Conservation (phyloP, 2,797 vertebrate genomes). For the Pygocentrus nattereri region DNA sequence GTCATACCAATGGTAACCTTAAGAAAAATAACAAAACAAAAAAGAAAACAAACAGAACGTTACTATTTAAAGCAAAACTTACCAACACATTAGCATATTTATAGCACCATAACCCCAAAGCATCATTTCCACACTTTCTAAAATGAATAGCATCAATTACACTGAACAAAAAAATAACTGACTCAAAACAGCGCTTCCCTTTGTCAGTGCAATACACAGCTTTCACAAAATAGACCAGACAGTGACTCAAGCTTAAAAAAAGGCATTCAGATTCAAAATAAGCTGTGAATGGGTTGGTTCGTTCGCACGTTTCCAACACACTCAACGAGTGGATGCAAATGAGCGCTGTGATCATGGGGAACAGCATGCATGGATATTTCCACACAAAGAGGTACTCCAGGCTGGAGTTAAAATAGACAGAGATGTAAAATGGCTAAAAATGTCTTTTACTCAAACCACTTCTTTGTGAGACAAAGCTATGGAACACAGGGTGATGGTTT, state of each 20-base stretch:
- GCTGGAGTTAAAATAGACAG: conserved; percentile 19
- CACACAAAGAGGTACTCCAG: conserved; percentile 4
- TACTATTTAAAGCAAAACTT: neutral
- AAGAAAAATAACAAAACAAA: conserved; percentile 5
- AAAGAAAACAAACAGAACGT: neutral
- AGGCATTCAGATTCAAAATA: conserved; percentile 21
- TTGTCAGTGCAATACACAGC: conserved; percentile 19
- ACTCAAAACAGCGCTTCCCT: neutral
- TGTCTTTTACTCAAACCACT: neutral
- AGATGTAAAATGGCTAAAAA: neutral
- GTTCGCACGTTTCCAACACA: conserved; percentile 35
- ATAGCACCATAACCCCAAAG: neutral
- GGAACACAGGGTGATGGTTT: neutral
- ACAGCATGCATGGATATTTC: conserved; percentile 24
- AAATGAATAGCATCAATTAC: neutral
- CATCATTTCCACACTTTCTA: neutral
- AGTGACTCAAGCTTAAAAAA: conserved; percentile 39
- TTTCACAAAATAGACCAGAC: conserved; percentile 30
- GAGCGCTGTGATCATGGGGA: conserved; percentile 35
- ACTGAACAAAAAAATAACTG: conserved; percentile 1
- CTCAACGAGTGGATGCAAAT: neutral
- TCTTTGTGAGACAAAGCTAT: neutral
- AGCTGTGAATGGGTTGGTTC: conserved; percentile 22
- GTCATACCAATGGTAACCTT: conserved; percentile 90
- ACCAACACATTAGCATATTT: neutral